A percentile compares a stretch with the other conserved stretches of the same genome.
Evolutionary conservation across 2,888 invertebrate genomes (phyloP).

Genomic region (Spodoptera exigua): DNA sequence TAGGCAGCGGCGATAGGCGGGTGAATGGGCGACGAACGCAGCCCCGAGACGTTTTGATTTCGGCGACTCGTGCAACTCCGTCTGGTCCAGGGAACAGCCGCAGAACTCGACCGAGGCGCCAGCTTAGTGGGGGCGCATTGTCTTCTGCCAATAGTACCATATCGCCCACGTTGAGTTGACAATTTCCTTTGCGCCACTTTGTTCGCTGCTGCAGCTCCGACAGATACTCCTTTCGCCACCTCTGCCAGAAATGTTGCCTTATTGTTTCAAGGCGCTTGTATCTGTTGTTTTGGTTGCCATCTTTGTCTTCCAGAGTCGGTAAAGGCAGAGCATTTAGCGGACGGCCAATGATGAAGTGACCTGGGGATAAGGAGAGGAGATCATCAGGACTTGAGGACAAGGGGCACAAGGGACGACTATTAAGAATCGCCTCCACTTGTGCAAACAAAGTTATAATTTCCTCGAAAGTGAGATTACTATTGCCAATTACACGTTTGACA

Average conservation of each 20-base stretch:
- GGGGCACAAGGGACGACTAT: no score
- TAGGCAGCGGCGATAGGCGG: no score
- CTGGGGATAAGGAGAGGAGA: slow-evolving; percentile 25
- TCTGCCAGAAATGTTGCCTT: not conserved
- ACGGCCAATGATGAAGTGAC: no score
- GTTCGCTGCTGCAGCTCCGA: not conserved
- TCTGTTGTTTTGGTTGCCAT: no score
- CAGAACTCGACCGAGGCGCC: not conserved
- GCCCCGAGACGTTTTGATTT: no score
- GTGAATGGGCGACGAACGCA: no score
- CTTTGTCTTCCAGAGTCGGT: not conserved
- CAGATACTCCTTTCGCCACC: not conserved
- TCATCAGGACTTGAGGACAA: no score
- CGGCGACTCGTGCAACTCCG: not conserved
- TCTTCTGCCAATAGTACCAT: not conserved
- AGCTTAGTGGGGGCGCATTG: not conserved
- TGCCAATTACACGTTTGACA: no score
- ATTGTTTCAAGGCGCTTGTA: not conserved
- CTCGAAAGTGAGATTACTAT: no score
- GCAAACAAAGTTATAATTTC: no score
- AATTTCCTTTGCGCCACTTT: not conserved
- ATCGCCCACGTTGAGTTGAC: not conserved
- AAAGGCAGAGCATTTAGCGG: slow-evolving; percentile 8
- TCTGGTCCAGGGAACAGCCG: slow-evolving; percentile 1
- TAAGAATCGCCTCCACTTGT: no score